These are phyloP conservation scores for Bembecia ichneumoniformis DNA, from an alignment of 2,888 invertebrate species.

Conservation along the genomic window DNA sequence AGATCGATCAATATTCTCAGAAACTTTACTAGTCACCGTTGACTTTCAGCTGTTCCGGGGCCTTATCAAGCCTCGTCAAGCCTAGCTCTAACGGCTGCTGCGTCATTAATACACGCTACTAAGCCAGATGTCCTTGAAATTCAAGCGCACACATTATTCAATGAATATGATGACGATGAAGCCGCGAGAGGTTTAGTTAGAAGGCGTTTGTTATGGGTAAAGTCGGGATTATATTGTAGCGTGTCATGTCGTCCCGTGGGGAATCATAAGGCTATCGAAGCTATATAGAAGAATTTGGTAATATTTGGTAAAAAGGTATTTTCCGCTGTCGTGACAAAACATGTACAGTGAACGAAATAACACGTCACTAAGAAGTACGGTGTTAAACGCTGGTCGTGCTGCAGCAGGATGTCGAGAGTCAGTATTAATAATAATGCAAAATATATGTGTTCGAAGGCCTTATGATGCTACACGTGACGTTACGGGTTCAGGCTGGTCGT, in stretches of 20 bases:
- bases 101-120: too few relatives aligned
- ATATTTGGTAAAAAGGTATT: neutral
- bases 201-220: too few relatives aligned
- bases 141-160: constrained; percentile 27
- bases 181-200: constrained; percentile 3
- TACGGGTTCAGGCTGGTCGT: constrained; percentile 53
- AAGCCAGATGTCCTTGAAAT: constrained; percentile 23
- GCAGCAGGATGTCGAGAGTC: neutral
- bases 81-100: constrained; percentile 3
- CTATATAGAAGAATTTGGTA: too few relatives aligned
- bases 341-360: too few relatives aligned
- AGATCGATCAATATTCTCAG: constrained; percentile 57
- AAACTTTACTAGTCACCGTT: constrained; percentile 31
- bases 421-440: neutral
- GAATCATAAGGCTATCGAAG: too few relatives aligned
- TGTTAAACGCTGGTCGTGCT: constrained; percentile 1
- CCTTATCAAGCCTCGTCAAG: constrained; percentile 4
- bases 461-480: neutral
- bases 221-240: too few relatives aligned
- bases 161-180: neutral
- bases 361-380: too few relatives aligned
- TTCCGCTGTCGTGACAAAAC: constrained; percentile 2
- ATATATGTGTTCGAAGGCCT: too few relatives aligned
- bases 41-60: constrained; percentile 26
- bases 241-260: too few relatives aligned